Evolutionary conservation across 2,888 invertebrate species (phyloP), one percentile per base, ranked within the genome.

Genomic region (Heliconius ethilla): DNA sequence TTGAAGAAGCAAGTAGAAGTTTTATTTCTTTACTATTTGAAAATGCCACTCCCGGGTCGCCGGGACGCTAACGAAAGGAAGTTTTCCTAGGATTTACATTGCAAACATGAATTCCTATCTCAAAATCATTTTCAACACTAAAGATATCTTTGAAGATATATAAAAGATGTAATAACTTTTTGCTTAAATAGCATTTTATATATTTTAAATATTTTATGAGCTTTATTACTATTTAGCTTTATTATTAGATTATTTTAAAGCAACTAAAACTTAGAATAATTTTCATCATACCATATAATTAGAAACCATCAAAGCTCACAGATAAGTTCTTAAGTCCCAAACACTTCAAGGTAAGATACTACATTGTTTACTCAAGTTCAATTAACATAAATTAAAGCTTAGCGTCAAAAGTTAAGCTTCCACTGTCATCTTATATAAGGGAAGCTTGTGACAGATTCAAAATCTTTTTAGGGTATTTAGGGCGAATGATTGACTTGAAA

Each of bases 41-140:
- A 66, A 76, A 55, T 4, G 59, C 72, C 33, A 59, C n/a, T 72
- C 15, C 15, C 33, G n/a, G 59, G 15, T 65, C 33, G 65, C 13
- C 27, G 70, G 15, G 70, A 76, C 72, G 72, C 72, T 66, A 76
- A 76, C 76, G 51, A 76, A 72, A 65, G 76, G 65, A 37, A 72
- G 33, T 72, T 72, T 72, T 59, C 72, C 72, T 72, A 59, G 72
- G 59, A 76, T 76, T 72, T 76, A 66, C 72, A 76, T 76, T 55
- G 51, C 27, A 59, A 76, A 76, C 72, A 66, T 13, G 25, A 65
- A 25, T 70, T 45, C 25, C 65, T 37, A 55, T 66, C 55, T 76
- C 51, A 13, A 59, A 59, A 72, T 72, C 33, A n/a, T 72, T 72
- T 59, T 37, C 72, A 59, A 59, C 33, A 22, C n/a, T 72, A 13